phyloP scores from a whole-genome alignment of 2,797 vertebrate species.

The Knipowitschia caucasica region DNA sequence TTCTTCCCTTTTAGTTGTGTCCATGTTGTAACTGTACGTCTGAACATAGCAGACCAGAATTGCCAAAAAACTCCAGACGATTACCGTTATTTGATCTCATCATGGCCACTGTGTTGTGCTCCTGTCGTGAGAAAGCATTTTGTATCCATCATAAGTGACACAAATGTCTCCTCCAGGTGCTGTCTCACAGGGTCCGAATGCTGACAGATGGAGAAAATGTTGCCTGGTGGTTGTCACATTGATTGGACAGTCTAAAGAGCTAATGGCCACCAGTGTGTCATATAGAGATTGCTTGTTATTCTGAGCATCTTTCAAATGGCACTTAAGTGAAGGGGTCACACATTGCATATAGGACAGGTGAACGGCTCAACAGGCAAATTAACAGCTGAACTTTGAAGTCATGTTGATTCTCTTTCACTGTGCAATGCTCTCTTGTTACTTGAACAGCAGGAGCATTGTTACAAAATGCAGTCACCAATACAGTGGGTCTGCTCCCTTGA shows the following conservation, averaged over 20 bases:
- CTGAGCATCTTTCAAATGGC: slow-evolving; percentile 45
- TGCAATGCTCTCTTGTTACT: slow-evolving; percentile 18
- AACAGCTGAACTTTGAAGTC: slow-evolving; percentile 27
- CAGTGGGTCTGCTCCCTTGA: slow-evolving; percentile 32
- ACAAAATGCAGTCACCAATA: slow-evolving; percentile 20
- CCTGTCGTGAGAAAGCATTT: slow-evolving; percentile 51
- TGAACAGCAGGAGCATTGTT: slow-evolving; percentile 34
- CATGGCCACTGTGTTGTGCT: slow-evolving; percentile 35
- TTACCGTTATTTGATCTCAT: slow-evolving; percentile 62
- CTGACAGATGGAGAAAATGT: slow-evolving; percentile 65
- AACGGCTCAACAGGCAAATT: slow-evolving; percentile 32
- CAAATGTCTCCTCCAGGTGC: slow-evolving; percentile 58
- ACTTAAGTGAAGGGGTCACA: slow-evolving; percentile 33
- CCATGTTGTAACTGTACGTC: slow-evolving; percentile 32
- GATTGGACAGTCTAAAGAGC: slow-evolving; percentile 58
- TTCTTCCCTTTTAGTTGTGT: slow-evolving; percentile 51
- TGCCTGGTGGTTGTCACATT: slow-evolving; percentile 58
- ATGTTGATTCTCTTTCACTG: slow-evolving; percentile 11
- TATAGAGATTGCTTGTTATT: slow-evolving; percentile 57
- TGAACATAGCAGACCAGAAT: slow-evolving; percentile 17
- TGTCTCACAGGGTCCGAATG: slow-evolving; percentile 55
- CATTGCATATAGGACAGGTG: slow-evolving; percentile 32
- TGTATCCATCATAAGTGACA: slow-evolving; percentile 65
- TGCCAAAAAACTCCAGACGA: slow-evolving; percentile 31
- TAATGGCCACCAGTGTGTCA: slow-evolving; percentile 68